Evolutionary conservation across 2,888 invertebrate genomes (phyloP).

Genomic region (Rambutsinella grinnellia): DNA sequence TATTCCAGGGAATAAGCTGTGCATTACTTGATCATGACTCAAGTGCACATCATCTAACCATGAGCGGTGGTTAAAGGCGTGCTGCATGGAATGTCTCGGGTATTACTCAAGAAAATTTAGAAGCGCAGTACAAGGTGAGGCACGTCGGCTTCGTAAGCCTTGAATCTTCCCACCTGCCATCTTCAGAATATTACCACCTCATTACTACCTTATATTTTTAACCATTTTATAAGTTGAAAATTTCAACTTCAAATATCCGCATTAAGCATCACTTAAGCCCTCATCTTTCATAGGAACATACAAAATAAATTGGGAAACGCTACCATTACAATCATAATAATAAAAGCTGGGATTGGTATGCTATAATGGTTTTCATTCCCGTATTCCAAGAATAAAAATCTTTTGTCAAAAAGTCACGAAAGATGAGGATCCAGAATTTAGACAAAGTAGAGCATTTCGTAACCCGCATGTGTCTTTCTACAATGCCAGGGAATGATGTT

Average conservation of each 20-base stretch:
- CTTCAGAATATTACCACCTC: not conserved
- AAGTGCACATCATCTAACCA: too few species aligned
- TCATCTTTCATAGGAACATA: too few species aligned
- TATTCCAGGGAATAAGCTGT: not conserved
- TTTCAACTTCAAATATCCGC: too few species aligned
- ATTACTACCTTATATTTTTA: not conserved
- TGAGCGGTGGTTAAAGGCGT: too few species aligned
- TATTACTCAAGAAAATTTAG: conserved; percentile 35
- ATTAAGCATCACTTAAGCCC: too few species aligned
- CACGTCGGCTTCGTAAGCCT: too few species aligned
- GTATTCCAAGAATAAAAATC: conserved; percentile 27
- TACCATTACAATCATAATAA: too few species aligned
- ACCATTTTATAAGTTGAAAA: not conserved
- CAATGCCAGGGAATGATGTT: too few species aligned
- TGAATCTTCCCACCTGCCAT: conserved; percentile 8
- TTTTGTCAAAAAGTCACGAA: conserved; percentile 50
- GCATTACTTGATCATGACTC: too few species aligned
- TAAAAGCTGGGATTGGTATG: conserved; percentile 40
- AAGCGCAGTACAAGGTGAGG: too few species aligned
- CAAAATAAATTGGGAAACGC: too few species aligned
- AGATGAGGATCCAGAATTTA: conserved; percentile 28
- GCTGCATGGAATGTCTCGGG: conserved; percentile 2
- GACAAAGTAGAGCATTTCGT: conserved; percentile 30
- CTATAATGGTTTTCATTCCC: conserved; percentile 37
- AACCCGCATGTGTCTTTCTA: too few species aligned